These are phyloP conservation scores for Leptocoma aspasia DNA, from an alignment of 2,113 vertebrate species.

Conservation along the genomic window DNA sequence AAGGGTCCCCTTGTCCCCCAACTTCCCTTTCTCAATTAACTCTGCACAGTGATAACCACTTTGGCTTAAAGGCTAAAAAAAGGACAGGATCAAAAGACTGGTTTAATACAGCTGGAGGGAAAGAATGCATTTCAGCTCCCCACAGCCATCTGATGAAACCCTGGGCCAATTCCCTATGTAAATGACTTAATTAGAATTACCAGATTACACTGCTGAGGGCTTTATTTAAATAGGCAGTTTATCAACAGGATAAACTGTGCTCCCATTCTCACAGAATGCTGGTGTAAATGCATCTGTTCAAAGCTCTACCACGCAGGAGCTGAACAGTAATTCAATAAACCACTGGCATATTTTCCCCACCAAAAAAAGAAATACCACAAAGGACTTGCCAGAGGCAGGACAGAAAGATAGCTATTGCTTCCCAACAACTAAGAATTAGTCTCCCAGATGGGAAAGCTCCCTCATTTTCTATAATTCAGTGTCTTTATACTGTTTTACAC, in stretches of 20 bases:
- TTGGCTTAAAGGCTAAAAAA: constrained; percentile 60
- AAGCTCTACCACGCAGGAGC: background rate
- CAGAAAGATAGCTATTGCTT: background rate
- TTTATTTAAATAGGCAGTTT: constrained; percentile 69
- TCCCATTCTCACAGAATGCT: constrained; percentile 20
- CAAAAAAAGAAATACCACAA: background rate
- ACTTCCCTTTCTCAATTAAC: constrained; percentile 62
- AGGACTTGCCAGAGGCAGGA: background rate
- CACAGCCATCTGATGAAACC: constrained; percentile 69
- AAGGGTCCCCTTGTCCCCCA: background rate
- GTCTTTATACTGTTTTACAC: background rate
- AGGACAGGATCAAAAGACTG: constrained; percentile 60
- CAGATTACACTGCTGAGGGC: constrained; percentile 62
- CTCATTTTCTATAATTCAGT: background rate
- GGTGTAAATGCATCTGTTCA: background rate
- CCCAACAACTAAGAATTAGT: background rate
- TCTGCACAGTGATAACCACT: constrained; percentile 68
- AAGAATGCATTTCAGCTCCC: constrained; percentile 70
- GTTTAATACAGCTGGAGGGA: constrained; percentile 69
- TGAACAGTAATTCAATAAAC: background rate
- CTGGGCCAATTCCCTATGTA: constrained; percentile 67
- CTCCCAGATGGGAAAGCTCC: background rate
- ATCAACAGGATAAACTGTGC: constrained; percentile 44
- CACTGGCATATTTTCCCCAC: background rate
- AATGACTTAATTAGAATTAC: constrained; percentile 77